These are phyloP conservation scores for Miniopterus natalensis DNA, from an alignment of 2,113 vertebrate genomes.

Conservation along the genomic window DNA sequence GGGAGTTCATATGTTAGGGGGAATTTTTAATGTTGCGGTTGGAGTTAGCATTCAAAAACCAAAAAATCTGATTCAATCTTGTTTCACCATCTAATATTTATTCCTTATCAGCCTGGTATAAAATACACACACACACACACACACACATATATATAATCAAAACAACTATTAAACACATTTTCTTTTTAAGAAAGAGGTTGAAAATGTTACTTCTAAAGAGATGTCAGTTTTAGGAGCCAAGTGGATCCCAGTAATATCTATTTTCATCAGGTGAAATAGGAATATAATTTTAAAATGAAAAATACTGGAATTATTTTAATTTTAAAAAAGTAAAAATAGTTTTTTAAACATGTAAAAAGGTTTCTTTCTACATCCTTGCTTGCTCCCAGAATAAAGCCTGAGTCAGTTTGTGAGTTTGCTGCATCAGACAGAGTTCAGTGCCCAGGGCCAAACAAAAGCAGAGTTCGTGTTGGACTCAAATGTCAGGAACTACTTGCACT, in stretches of 20 bases:
- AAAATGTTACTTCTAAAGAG: background rate
- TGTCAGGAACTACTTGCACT: background rate
- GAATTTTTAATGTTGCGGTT: background rate
- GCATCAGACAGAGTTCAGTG: accelerated
- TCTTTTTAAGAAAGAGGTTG: background rate
- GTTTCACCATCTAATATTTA: background rate
- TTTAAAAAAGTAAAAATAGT: background rate
- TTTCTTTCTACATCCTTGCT: background rate
- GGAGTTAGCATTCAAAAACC: background rate
- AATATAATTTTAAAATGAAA: background rate
- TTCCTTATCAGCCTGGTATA: background rate
- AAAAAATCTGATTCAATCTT: too few relatives aligned
- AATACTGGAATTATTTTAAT: background rate
- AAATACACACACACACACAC: background rate
- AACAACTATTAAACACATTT: background rate
- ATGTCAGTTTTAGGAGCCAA: too few relatives aligned
- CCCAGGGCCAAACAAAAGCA: background rate
- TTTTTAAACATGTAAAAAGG: background rate
- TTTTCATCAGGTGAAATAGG: background rate
- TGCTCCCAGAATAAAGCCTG: accelerated
- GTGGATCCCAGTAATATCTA: background rate
- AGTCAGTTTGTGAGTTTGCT: background rate
- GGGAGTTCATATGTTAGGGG: background rate
- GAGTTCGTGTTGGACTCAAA: background rate
- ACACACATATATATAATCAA: background rate